A percentile compares a stretch with the other conserved stretches of the same genome.
Conservation (phyloP, 1,140 invertebrate genomes). For the Drosophila nigromelanica region DNA sequence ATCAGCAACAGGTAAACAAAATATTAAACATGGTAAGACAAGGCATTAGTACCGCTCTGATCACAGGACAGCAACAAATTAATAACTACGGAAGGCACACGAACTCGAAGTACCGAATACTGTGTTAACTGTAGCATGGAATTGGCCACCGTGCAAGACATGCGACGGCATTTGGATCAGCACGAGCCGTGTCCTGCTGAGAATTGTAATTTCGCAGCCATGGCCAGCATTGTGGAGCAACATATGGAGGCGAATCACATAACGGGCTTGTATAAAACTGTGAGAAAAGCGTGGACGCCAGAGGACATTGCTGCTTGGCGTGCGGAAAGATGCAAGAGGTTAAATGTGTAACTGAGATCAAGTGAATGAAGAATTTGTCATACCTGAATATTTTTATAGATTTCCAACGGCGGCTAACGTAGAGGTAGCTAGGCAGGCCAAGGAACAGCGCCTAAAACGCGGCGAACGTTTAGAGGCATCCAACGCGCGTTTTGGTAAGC, state of each 20-base stretch:
- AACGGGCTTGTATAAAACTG: slow-evolving; percentile 90
- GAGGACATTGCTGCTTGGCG: slow-evolving; percentile 94
- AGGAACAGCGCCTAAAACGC: slow-evolving; percentile 87
- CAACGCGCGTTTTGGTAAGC: slow-evolving; percentile 84
- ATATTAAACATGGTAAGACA: neutral
- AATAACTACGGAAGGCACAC: neutral
- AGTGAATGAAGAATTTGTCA: neutral
- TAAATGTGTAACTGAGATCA: neutral
- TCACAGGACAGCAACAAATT: neutral
- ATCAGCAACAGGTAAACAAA: slow-evolving; percentile 22
- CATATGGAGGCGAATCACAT: slow-evolving; percentile 93
- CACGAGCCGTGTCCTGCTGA: slow-evolving; percentile 91
- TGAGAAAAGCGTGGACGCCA: slow-evolving; percentile 89
- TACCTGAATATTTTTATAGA: slow-evolving; percentile 13
- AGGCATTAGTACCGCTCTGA: neutral
- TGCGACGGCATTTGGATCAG: slow-evolving; percentile 87
- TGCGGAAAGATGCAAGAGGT: slow-evolving; percentile 89
- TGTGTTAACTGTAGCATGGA: slow-evolving; percentile 92
- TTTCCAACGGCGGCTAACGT: slow-evolving; percentile 90
- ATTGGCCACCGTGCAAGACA: slow-evolving; percentile 86
- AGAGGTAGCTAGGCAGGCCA: slow-evolving; percentile 86
- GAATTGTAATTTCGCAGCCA: slow-evolving; percentile 91
- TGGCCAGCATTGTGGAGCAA: slow-evolving; percentile 90
- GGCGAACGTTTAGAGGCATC: slow-evolving; percentile 87
- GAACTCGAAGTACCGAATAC: slow-evolving; percentile 72